Evolutionary conservation across 2,797 vertebrate species (phyloP).

Genomic region (Sebastes nivosus): DNA sequence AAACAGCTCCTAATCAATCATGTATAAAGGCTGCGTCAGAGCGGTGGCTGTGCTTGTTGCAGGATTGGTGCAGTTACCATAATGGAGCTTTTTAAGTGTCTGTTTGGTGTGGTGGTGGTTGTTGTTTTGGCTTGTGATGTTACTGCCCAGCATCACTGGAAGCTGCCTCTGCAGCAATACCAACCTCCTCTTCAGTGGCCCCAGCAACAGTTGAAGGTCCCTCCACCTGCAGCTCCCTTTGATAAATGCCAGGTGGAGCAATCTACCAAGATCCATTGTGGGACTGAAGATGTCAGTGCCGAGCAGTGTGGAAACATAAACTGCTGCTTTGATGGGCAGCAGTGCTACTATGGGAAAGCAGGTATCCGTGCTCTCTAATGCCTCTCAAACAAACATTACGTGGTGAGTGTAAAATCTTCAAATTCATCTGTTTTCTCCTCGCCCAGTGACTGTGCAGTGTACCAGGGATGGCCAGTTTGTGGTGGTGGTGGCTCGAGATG

Average conservation of each 20-base stretch:
- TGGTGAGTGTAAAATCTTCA: background rate
- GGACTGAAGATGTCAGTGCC: slow-evolving; percentile 49
- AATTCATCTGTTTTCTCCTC: background rate
- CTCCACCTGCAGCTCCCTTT: slow-evolving; percentile 13
- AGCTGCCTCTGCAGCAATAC: background rate
- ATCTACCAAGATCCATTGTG: slow-evolving; percentile 71
- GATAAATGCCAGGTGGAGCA: slow-evolving; percentile 70
- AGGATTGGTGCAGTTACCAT: slow-evolving; percentile 23
- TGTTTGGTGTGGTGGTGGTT: slow-evolving; percentile 40
- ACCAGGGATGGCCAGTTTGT: slow-evolving; percentile 83
- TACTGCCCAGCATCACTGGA: slow-evolving; percentile 46
- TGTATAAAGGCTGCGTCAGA: slow-evolving; percentile 50
- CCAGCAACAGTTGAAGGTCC: slow-evolving; percentile 5
- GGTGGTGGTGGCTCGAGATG: slow-evolving; percentile 76
- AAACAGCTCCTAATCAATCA: slow-evolving; percentile 28
- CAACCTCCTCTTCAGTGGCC: background rate
- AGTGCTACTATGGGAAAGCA: slow-evolving; percentile 79
- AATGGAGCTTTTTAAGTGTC: slow-evolving; percentile 53
- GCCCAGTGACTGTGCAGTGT: slow-evolving; percentile 81
- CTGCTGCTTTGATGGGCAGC: slow-evolving; percentile 75
- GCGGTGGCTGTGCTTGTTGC: background rate
- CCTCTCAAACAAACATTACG: background rate
- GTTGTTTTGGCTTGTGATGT: slow-evolving; percentile 27
- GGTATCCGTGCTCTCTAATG: slow-evolving; percentile 52
- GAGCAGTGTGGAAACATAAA: slow-evolving; percentile 73